Conservation (phyloP, 1,140 invertebrate species). For the Musca domestica region DNA sequence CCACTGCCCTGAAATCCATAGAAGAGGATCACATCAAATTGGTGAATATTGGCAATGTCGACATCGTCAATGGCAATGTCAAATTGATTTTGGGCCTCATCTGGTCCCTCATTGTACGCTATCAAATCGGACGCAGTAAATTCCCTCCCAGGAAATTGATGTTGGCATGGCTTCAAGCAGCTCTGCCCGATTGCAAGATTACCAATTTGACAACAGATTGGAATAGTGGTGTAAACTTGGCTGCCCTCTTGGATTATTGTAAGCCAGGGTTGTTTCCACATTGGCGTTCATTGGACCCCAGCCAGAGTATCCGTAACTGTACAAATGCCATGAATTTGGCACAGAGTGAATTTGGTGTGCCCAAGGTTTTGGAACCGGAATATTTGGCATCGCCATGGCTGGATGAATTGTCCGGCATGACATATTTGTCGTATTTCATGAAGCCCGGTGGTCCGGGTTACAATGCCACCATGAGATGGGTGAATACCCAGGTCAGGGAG, state of each 20-base stretch:
- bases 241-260: conserved; percentile 90
- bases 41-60: conserved; percentile 97
- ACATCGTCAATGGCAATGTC: conserved; percentile 96
- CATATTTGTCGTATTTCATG: conserved; percentile 98
- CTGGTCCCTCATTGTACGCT: conserved; percentile 96
- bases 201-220: conserved; percentile 95
- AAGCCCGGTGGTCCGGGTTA: conserved; percentile 93
- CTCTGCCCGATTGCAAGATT: conserved; percentile 88
- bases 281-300: conserved; percentile 79
- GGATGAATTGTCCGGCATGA: conserved; percentile 97
- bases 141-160: conserved; percentile 97
- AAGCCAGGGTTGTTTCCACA: conserved; percentile 87
- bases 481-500: conserved; percentile 77
- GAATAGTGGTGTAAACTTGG: conserved; percentile 88
- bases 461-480: conserved; percentile 86
- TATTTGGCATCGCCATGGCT: conserved; percentile 93
- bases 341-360: conserved; percentile 84
- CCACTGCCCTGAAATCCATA: conserved; percentile 90
- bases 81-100: conserved; percentile 95
- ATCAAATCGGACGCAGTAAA: conserved; percentile 95
- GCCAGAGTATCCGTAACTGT: conserved; percentile 81
- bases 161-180: conserved; percentile 92
- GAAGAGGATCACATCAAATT: conserved; percentile 94
- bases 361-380: conserved; percentile 91
- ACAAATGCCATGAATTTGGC: conserved; percentile 89